Percentiles rank a stretch among this genome's conserved stretches.
phyloP scores from a whole-genome alignment of 1,140 invertebrate species.

The Nymphalis io region DNA sequence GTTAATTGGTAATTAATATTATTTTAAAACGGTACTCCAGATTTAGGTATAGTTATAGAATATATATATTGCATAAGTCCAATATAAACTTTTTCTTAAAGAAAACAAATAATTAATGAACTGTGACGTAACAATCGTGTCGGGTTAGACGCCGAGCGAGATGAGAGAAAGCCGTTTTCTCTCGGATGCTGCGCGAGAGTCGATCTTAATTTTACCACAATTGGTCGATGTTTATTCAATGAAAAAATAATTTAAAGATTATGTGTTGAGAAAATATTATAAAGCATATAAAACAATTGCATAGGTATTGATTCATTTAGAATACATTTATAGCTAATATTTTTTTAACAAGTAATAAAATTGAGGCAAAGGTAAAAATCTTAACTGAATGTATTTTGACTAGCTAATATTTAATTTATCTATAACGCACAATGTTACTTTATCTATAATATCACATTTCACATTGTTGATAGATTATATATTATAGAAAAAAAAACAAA shows the following conservation, averaged over 20 bases:
- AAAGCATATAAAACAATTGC: not conserved
- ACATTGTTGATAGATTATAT: no score
- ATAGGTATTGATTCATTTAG: no score
- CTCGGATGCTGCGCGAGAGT: conserved; percentile 44
- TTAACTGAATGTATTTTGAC: no score
- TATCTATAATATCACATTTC: no score
- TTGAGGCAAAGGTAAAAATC: no score
- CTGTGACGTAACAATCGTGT: conserved; percentile 30
- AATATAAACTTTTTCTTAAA: not conserved
- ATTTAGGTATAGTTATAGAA: not conserved
- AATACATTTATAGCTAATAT: no score
- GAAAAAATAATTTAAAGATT: not conserved
- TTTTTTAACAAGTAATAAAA: no score
- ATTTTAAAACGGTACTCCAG: no score
- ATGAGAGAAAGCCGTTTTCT: conserved; percentile 52
- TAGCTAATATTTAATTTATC: no score
- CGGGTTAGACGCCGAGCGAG: conserved; percentile 32
- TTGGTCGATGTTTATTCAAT: not conserved
- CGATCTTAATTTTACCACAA: conserved; percentile 3
- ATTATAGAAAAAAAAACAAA: no score
- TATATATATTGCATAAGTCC: not conserved
- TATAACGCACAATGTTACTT: no score
- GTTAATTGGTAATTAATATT: no score
- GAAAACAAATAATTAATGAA: conserved; percentile 28
- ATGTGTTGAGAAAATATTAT: not conserved